Evolutionary conservation across 2,888 invertebrate species (phyloP).

Genomic region (Caenorhabditis virilis): DNA sequence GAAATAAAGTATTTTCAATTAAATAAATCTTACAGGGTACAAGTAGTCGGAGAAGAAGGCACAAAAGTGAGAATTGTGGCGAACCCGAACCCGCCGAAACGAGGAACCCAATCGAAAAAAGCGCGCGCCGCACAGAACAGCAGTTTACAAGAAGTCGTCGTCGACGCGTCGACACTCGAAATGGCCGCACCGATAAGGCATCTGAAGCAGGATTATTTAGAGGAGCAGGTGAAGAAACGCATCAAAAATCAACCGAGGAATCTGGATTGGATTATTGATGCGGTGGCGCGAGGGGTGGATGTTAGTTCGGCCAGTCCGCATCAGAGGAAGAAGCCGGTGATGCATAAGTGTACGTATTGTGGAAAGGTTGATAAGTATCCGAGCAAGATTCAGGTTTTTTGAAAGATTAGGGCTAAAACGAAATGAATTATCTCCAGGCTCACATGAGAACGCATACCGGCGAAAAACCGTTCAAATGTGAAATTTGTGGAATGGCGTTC

Average conservation of each 20-base stretch:
- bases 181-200: constrained; percentile 34
- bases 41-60: constrained; percentile 18
- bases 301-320: constrained; percentile 56
- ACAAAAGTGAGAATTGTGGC: constrained; percentile 28
- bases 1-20: not conserved
- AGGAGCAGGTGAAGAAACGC: constrained; percentile 4
- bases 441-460: constrained; percentile 62
- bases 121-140: constrained; percentile 6
- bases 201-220: constrained; percentile 7
- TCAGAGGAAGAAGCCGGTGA: constrained; percentile 50
- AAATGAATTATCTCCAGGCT: constrained; percentile 32
- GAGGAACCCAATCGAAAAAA: constrained; percentile 14
- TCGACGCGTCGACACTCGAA: constrained; percentile 37
- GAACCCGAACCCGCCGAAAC: constrained; percentile 45
- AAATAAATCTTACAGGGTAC: constrained; percentile 4
- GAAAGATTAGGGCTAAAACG: not conserved
- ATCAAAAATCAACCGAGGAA: constrained; percentile 37
- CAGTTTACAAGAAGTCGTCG: constrained; percentile 26
- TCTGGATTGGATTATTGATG: constrained; percentile 63
- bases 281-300: constrained; percentile 56
- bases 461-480: constrained; percentile 59
- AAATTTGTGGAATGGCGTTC: constrained; percentile 57
- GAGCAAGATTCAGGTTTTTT: constrained; percentile 48
- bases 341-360: constrained; percentile 56
- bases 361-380: constrained; percentile 60